These are phyloP conservation scores for Pantherophis alleghaniensis DNA, from an alignment of 2,797 vertebrate genomes.

Conservation along the genomic window DNA sequence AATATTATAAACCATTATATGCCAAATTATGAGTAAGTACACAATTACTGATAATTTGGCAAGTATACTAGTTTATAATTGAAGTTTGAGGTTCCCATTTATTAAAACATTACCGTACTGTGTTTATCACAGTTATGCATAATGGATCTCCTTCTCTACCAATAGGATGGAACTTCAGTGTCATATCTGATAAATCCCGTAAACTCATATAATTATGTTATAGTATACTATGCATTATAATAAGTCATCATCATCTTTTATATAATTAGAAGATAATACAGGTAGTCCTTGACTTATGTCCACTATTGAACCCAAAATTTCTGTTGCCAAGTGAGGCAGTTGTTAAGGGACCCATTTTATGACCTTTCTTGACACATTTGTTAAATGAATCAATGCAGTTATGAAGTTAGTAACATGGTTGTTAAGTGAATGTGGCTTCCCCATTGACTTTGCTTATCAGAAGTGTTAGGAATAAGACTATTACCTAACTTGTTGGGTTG, in stretches of 20 bases:
- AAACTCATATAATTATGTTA: conserved; percentile 1
- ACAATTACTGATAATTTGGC: background rate
- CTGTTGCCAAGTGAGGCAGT: background rate
- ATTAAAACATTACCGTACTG: conserved; percentile 40
- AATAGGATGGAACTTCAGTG: background rate
- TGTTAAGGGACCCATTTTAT: background rate
- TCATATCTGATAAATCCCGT: background rate
- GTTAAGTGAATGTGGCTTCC: background rate
- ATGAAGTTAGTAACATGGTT: background rate
- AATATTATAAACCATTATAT: conserved; percentile 52
- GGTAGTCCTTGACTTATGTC: background rate
- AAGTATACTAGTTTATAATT: background rate
- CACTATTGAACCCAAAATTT: background rate
- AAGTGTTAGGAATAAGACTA: no score
- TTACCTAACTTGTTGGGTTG: no score
- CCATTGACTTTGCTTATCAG: no score
- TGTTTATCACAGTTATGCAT: conserved; percentile 32
- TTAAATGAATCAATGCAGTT: background rate
- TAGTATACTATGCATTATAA: background rate
- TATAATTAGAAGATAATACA: background rate
- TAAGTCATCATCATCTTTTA: background rate
- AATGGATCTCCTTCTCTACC: background rate
- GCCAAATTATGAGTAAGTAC: conserved; percentile 43
- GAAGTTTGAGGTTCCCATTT: conserved; percentile 33
- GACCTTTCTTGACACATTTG: background rate